phyloP scores from a whole-genome alignment of 1,140 invertebrate genomes.

The Neoseiulus cucumeris region DNA sequence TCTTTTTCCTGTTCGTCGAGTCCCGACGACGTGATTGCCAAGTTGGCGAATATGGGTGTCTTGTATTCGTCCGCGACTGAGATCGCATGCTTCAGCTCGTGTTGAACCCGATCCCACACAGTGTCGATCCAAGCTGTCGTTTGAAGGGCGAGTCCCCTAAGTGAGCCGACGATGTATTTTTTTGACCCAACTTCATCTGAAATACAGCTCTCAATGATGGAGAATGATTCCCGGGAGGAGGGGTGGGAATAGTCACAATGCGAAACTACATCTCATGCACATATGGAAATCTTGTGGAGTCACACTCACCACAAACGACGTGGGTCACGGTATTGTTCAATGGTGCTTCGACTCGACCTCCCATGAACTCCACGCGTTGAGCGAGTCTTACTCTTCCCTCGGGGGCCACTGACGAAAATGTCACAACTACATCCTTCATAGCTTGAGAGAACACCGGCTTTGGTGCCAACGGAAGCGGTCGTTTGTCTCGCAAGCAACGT shows the following conservation, averaged over 20 bases:
- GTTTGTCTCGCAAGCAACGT: not conserved
- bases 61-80: not conserved
- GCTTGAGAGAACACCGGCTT: not conserved
- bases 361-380: not conserved
- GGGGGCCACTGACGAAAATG: not conserved
- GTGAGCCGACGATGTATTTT: not conserved
- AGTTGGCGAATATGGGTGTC: slow-evolving; percentile 6
- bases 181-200: not conserved
- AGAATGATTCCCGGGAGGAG: too few species aligned
- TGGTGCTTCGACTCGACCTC: not conserved
- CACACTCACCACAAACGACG: not conserved
- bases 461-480: not conserved
- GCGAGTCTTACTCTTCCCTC: not conserved
- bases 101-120: not conserved
- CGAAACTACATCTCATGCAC: too few species aligned
- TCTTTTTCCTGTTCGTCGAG: not conserved
- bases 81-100: not conserved
- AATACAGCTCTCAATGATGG: too few species aligned
- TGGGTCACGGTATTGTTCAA: slow-evolving; percentile 3
- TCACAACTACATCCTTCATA: not conserved
- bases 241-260: too few species aligned
- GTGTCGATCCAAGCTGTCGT: not conserved
- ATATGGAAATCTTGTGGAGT: too few species aligned
- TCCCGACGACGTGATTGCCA: not conserved
- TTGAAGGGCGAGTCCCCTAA: not conserved